Percentiles rank a stretch among this genome's conserved stretches.
These are phyloP conservation scores for Cosmopolites sordidus DNA, from an alignment of 2,888 invertebrate genomes.

Conservation along the genomic window DNA sequence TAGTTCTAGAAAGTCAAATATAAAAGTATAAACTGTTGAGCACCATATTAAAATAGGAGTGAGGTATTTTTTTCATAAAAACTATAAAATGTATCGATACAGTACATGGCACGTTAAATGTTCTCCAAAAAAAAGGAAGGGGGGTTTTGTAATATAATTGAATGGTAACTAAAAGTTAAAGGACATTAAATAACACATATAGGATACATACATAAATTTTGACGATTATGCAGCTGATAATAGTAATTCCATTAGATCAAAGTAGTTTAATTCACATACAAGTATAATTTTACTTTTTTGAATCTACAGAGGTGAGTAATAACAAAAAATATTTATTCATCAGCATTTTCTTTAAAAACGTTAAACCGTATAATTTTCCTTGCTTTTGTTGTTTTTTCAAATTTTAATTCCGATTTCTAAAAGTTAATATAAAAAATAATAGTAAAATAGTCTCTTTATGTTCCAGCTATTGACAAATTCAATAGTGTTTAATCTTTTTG, in stretches of 20 bases:
- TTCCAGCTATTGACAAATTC: not conserved
- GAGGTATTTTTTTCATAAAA: conserved; percentile 27
- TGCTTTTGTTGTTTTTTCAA: too few relatives aligned
- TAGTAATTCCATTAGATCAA: too few relatives aligned
- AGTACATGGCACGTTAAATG: conserved; percentile 23
- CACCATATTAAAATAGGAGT: conserved; percentile 28
- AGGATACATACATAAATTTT: too few relatives aligned
- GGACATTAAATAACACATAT: conserved; percentile 1
- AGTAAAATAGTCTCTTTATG: not conserved
- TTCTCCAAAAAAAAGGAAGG: conserved; percentile 6
- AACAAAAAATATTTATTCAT: too few relatives aligned
- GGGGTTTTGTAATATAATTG: conserved; percentile 12
- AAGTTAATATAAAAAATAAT: not conserved
- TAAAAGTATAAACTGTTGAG: conserved; percentile 30
- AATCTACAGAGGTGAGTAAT: too few relatives aligned
- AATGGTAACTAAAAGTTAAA: conserved; percentile 21
- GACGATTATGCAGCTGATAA: too few relatives aligned
- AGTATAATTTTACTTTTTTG: too few relatives aligned
- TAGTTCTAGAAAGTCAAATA: conserved; percentile 18
- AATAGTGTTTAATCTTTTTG: conserved; percentile 9
- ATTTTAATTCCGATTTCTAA: not conserved
- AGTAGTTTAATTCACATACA: too few relatives aligned
- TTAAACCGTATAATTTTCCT: too few relatives aligned
- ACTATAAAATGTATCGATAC: conserved; percentile 21
- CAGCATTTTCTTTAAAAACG: too few relatives aligned